Evolutionary conservation across 2,797 vertebrate species (phyloP).

Genomic region (Callimico goeldii): DNA sequence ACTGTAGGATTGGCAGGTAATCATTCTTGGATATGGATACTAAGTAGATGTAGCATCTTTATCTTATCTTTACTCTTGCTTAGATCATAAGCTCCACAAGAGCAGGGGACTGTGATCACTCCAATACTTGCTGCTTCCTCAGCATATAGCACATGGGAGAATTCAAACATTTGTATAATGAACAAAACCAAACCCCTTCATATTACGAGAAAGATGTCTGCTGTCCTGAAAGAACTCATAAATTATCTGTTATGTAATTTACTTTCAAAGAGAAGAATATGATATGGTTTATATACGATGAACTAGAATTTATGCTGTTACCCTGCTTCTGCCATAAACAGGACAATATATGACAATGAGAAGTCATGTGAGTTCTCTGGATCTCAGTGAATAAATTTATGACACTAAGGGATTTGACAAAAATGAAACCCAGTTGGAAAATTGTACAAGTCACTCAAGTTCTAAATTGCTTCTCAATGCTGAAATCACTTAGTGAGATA

Average conservation of each 20-base stretch:
- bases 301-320: conserved; percentile 30
- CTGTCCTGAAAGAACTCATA: neutral
- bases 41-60: neutral
- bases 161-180: neutral
- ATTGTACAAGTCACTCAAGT: conserved; percentile 36
- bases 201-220: neutral
- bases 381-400: conserved; percentile 29
- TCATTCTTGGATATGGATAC: neutral
- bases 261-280: conserved; percentile 2
- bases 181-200: neutral
- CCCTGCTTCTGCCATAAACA: neutral
- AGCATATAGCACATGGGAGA: neutral
- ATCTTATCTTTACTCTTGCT: neutral
- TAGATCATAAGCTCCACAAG: neutral
- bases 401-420: neutral
- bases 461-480: neutral
- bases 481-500: conserved; percentile 16
- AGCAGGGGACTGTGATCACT: neutral
- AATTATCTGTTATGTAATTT: neutral
- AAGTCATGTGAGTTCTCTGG: conserved; percentile 21
- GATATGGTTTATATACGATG: neutral
- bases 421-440: conserved; percentile 15
- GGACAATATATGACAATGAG: neutral
- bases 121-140: neutral
- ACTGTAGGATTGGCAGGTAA: neutral